Base-by-base conservation (phyloP, 2,797 vertebrate species). In the Denticeps clupeoides region DNA sequence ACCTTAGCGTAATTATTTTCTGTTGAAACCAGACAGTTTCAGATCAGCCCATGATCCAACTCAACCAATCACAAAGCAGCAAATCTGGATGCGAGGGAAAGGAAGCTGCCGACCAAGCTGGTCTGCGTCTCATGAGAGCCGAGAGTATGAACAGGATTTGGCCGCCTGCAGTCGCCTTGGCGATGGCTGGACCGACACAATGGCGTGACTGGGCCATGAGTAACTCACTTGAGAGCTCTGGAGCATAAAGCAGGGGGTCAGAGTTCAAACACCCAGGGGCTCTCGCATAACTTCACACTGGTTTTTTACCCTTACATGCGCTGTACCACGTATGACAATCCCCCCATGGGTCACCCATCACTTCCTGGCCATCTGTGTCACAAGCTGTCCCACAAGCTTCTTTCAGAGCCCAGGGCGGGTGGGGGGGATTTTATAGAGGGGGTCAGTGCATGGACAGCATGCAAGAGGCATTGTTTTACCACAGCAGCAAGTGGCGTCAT, bases 361-460 rank as follows among this genome's bases (percentile, higher is more conserved):
- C 23, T 35, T 43, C 45, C 16, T 49, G 32, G 43, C 70, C 69
- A 70, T 69, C 64, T 71, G 69, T 60, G 58, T n/a, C 56, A 51
- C 67, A 68, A 69, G 54, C 63, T 72, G 70, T 59, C 46, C 49
- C 33, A 4, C 49, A 12, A 18, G 50, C 19, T 41, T 26, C 2
- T 3, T 32, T 6, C 6, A 32, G 32, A 44, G 10, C 31, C 27
- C 19, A 40, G 28, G 41, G 24, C 45, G 29, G 25, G 27, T 35
- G 32, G 29, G 25, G 56, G 40, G 31, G 27, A 22, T 41, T 26
- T 7, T 13, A 24, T 40, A 40, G 51, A 19, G 29, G 41, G 51
- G 24, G 7, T 22, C 23, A 22, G 22, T 3, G 22, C n/a, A n/a
- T n/a, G n/a, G n/a, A n/a, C n/a, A n/a, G n/a, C n/a, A n/a, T n/a